Base-by-base conservation (phyloP, 2,888 invertebrate species). In the Erebia palarica region DNA sequence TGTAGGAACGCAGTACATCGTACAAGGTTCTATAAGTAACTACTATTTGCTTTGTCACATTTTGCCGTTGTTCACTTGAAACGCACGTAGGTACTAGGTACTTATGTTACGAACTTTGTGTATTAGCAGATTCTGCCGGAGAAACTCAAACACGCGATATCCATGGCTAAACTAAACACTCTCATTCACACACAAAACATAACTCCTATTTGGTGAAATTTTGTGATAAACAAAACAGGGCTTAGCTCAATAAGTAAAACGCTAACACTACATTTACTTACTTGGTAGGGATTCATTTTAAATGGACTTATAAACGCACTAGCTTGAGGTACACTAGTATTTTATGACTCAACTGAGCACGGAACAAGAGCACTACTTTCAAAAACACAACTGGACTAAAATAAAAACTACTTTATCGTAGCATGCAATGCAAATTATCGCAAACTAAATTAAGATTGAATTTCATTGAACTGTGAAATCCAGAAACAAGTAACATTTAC, bases 151-250 rank as follows among this genome's bases (percentile, higher is more conserved):
- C n/a, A 14, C 8, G 36, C 0, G 36, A 36, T 36, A 7, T n/a
- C 14, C n/a, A 51, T 51, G 51, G n/a, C 16, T 53, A 53, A 16
- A 53, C 9, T 53, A 55, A 9, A 18, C 36, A 36, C 36, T 61
- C 11, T 59, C 14, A 10, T n/a, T 44, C 18, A 64, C 27, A 59
- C 27, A 27, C 21, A 63, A 63, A 16, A 53, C 18, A 47, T 18
- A 27, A 0, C 36, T 36, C 9, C 64, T 47, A 66, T 68, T 64
- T 60, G 47, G 36, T 47, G 44, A 47, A 27, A 72, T 74, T 82
- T 84, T 88, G 89, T 88, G 89, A 89, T 88, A 90, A 90, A 89
- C 89, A 89, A 86, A 87, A 85, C 87, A 84, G 78, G 76, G 79
- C 13, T 47, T 18, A 59, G 55, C n/a, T 59, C 3, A 66, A 3